Conservation (phyloP, 1,140 invertebrate species). For the Formica exsecta region DNA sequence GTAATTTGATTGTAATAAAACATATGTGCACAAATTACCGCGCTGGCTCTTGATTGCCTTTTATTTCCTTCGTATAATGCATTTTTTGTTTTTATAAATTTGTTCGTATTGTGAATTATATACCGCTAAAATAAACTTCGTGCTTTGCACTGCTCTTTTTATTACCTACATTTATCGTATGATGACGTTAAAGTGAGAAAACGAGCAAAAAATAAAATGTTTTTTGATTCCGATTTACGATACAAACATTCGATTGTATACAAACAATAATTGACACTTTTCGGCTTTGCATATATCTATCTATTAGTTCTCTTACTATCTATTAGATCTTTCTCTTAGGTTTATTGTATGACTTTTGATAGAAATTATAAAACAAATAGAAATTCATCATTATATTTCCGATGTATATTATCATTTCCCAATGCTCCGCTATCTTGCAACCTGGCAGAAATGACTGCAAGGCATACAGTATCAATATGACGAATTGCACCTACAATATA, state of each 20-base stretch:
- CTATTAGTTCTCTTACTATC: not conserved
- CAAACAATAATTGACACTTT: not conserved
- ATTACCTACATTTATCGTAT: no score
- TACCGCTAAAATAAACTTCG: no score
- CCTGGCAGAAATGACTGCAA: not conserved
- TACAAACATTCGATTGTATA: not conserved
- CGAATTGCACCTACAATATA: constrained; percentile 56
- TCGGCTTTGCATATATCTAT: not conserved
- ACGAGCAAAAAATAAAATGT: no score
- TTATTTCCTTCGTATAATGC: no score
- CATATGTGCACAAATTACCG: no score
- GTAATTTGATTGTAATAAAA: no score
- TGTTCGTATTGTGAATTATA: no score
- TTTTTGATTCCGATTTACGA: no score
- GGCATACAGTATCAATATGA: not conserved
- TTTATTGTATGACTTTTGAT: constrained; percentile 40
- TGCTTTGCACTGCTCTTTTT: no score
- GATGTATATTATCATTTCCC: not conserved
- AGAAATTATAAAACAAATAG: constrained; percentile 61
- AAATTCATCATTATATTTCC: constrained; percentile 57
- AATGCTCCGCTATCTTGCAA: not conserved
- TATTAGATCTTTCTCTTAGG: not conserved
- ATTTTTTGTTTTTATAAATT: no score
- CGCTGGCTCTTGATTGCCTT: no score
- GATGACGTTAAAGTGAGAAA: no score